Conservation (phyloP, 1,140 invertebrate genomes). For the Goniozus legneri region DNA sequence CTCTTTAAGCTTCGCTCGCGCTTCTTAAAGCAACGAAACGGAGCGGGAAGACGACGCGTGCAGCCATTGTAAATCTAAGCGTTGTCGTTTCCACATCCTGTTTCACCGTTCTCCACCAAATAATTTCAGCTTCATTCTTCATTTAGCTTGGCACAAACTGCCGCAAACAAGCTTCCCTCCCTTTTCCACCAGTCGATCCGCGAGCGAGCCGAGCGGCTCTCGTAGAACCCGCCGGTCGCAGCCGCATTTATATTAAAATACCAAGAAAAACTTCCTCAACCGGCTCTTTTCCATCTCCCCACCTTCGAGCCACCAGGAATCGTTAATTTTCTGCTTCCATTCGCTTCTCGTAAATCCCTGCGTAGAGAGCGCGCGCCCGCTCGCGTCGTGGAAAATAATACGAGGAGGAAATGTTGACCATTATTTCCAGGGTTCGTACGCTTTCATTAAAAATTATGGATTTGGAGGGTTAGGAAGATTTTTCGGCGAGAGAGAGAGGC, state of each 20-base stretch:
- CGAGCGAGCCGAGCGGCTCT: conserved; percentile 17
- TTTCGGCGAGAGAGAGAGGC: not conserved
- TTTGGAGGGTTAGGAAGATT: too few relatives aligned
- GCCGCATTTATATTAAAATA: conserved; percentile 55
- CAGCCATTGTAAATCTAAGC: conserved; percentile 50
- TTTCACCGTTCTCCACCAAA: conserved; percentile 56
- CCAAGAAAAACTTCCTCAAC: conserved; percentile 48
- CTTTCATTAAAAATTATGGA: conserved; percentile 42
- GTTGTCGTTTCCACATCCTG: conserved; percentile 56
- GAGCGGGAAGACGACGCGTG: too few relatives aligned
- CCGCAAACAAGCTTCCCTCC: conserved; percentile 50
- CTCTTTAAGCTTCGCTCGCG: too few relatives aligned
- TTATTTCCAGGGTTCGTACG: conserved; percentile 44
- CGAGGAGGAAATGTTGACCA: conserved; percentile 52
- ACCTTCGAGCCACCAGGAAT: conserved; percentile 31
- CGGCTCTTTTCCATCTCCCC: conserved; percentile 12
- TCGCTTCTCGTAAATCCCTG: conserved; percentile 54
- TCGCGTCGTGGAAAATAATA: conserved; percentile 48
- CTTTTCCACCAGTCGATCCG: conserved; percentile 1
- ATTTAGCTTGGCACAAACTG: conserved; percentile 56
- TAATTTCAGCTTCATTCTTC: conserved; percentile 57
- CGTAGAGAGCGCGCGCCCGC: conserved; percentile 27
- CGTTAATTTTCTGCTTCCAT: conserved; percentile 58
- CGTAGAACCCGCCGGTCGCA: conserved; percentile 31
- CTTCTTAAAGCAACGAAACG: too few relatives aligned